Base-by-base conservation (phyloP, 2,797 vertebrate species). In the Channallabes apus region DNA sequence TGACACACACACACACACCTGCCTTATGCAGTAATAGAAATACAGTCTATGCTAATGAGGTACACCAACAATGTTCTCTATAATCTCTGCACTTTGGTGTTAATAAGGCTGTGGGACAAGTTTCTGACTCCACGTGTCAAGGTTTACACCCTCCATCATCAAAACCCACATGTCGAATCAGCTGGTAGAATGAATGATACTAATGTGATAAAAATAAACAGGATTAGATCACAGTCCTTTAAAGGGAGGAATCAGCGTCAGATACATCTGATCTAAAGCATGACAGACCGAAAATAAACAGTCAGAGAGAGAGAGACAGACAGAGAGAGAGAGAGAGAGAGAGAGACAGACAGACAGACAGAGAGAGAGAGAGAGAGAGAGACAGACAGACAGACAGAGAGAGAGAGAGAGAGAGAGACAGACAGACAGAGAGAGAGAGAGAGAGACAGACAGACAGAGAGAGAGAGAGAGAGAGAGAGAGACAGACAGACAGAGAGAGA, bases 11-110 rank as follows among this genome's bases (percentile, higher is more conserved):
- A 83, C 65, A 67, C 65, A 67, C 29, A 67, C 64, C 64, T 14
- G 11, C 14, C 64, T 15, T 14, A 67, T 3, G 4, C 24, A 62
- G 0, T 24, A n/a, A 64, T 11, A 35, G 8, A 68, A 38, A 38
- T 27, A 0, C 15, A 67, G 65, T 18, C 41, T 72, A 15, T 22
- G 61, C 65, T 86, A 87, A 83, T 54, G 64, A 88, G 87, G n/a
- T 69, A 82, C 51, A 88, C 83, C 78, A 38, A 90, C 68, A 91
- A 88, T 88, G 83, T 67, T 79, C 68, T 80, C 32, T 35, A 41
- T 41, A 20, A 69, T 69, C 67, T 69, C 67, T 69, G 32, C 8
- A 17, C 29, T 68, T 18, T 84, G 68, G 32, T 22, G 18, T 9
- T 22, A 22, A 3, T 1, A 41, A 41, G 4, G 9, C 35, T 71